These are phyloP conservation scores for Macrotrachela quadricornifera DNA, from an alignment of 1,140 invertebrate genomes.

Conservation along the genomic window DNA sequence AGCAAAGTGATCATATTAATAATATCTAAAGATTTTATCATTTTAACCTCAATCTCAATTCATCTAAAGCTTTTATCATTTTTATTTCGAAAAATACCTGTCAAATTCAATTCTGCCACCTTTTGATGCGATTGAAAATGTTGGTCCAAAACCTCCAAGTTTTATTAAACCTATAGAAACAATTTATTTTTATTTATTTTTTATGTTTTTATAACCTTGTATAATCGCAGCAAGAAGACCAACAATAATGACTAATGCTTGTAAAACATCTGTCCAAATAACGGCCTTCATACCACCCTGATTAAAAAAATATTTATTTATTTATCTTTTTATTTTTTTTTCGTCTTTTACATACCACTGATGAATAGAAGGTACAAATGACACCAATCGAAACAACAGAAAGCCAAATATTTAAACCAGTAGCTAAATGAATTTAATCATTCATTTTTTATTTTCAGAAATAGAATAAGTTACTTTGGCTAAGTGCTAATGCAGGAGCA, in stretches of 20 bases:
- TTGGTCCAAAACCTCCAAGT: not conserved
- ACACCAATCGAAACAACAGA: constrained; percentile 59
- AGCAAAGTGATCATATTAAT: too few relatives aligned
- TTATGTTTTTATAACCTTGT: constrained; percentile 44
- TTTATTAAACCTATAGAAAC: not conserved
- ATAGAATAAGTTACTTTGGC: constrained; percentile 49
- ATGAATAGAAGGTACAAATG: constrained; percentile 63
- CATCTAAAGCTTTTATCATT: too few relatives aligned
- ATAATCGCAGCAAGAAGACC: constrained; percentile 51
- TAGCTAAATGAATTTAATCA: constrained; percentile 41
- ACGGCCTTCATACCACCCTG: constrained; percentile 9
- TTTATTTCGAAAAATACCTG: too few relatives aligned
- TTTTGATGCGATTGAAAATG: too few relatives aligned
- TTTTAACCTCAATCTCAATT: too few relatives aligned
- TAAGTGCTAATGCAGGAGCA: constrained; percentile 68
- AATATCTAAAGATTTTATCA: too few relatives aligned
- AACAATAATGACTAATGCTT: constrained; percentile 58
- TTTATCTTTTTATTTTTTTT: not conserved
- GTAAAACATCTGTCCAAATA: constrained; percentile 55
- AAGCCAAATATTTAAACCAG: constrained; percentile 45
- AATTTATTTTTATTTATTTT: too few relatives aligned
- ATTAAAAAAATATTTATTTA: too few relatives aligned
- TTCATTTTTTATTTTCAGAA: not conserved
- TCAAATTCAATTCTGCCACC: too few relatives aligned
- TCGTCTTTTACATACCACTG: constrained; percentile 44